A percentile compares a stretch with the other conserved stretches of the same genome.
Conservation (phyloP, 2,113 vertebrate genomes). For the rat (Rattus norvegicus) region DNA sequence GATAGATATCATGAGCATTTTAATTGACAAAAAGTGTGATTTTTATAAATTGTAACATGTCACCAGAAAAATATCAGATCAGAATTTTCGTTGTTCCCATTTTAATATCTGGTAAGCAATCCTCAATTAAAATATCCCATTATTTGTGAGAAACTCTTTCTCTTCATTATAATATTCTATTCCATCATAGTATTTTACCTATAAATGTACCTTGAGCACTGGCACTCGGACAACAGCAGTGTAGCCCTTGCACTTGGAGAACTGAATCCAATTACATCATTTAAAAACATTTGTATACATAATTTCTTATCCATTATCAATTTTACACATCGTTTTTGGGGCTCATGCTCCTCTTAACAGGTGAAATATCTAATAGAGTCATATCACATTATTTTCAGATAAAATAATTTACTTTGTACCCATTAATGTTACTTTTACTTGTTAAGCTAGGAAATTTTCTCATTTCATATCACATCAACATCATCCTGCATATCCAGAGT, state of each 20-base stretch:
- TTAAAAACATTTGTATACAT: neutral
- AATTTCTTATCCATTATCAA: neutral
- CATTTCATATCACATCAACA: neutral
- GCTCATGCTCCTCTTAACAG: neutral
- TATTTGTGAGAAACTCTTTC: neutral
- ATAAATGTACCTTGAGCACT: neutral
- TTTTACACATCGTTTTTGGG: neutral
- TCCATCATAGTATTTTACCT: neutral
- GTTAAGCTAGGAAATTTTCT: neutral
- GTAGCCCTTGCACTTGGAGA: neutral
- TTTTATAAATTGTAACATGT: conserved; percentile 1
- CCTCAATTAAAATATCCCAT: neutral
- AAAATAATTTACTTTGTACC: conserved; percentile 23
- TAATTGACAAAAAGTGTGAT: conserved; percentile 9
- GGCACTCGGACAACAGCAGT: neutral
- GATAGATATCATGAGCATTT: neutral
- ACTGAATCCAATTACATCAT: neutral
- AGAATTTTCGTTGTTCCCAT: neutral
- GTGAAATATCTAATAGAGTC: neutral
- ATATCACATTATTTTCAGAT: neutral
- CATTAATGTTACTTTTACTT: neutral
- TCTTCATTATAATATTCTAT: neutral
- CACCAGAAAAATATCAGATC: neutral
- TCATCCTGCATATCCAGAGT: neutral
- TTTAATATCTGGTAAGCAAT: neutral